Evolutionary conservation across 2,113 vertebrate genomes (phyloP).

Genomic region (Xenopus tropicalis): DNA sequence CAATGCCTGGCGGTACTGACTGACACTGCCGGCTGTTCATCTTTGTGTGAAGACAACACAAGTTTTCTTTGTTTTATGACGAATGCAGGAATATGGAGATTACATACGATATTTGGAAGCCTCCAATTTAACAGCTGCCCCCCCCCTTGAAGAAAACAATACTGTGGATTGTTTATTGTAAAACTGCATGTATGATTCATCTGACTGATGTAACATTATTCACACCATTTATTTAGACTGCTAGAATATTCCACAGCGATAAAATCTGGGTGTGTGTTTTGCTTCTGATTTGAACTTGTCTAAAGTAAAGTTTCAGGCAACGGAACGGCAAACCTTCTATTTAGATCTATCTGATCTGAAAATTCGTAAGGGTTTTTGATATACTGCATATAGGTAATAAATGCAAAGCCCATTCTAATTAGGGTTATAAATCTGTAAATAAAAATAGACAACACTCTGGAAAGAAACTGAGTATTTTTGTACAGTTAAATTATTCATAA

Average conservation of each 20-base stretch:
- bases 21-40: background rate
- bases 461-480: too few species aligned
- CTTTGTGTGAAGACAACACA: background rate
- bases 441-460: too few species aligned
- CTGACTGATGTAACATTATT: background rate
- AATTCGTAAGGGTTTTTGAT: too few species aligned
- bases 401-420: too few species aligned
- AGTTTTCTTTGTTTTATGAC: background rate
- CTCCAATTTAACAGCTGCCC: background rate
- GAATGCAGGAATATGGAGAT: background rate
- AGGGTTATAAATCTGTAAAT: too few species aligned
- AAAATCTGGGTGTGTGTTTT: slow-evolving; percentile 3
- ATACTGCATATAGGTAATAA: too few species aligned
- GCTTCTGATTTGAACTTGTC: background rate
- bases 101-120: background rate
- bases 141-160: background rate
- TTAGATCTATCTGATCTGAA: too few species aligned
- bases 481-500: too few species aligned
- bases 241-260: background rate
- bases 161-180: background rate
- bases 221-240: background rate
- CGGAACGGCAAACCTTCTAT: too few species aligned
- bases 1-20: background rate
- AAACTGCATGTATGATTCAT: background rate
- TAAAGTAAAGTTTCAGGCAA: background rate